These are phyloP conservation scores for Psittacula echo DNA, from an alignment of 2,797 vertebrate genomes.

Conservation along the genomic window DNA sequence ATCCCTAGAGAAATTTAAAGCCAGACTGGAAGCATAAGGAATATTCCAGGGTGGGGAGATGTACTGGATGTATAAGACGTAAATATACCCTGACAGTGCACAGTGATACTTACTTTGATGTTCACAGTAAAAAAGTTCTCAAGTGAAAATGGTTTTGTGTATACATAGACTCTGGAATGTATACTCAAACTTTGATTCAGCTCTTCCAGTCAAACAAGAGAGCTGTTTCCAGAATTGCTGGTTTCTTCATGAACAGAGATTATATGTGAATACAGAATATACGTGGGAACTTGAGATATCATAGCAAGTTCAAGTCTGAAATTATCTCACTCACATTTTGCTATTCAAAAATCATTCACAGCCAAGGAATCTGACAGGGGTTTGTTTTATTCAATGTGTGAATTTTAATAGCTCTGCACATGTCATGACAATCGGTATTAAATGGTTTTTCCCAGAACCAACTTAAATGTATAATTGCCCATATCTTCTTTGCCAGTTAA, in stretches of 20 bases:
- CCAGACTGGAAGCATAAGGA: background rate
- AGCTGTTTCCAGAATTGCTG: background rate
- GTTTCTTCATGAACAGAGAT: background rate
- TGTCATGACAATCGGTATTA: background rate
- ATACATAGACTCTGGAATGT: background rate
- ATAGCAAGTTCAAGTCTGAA: background rate
- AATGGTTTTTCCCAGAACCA: background rate
- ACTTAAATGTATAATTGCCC: background rate
- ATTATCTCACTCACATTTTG: background rate
- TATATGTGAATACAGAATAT: background rate
- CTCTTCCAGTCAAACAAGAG: background rate
- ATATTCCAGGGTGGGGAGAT: background rate
- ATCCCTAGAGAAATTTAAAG: background rate
- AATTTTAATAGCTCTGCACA: background rate
- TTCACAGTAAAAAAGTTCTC: background rate
- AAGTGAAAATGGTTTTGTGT: background rate
- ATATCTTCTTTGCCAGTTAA: background rate
- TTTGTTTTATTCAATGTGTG: background rate
- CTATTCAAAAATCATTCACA: background rate
- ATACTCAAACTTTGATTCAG: background rate
- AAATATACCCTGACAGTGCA: background rate
- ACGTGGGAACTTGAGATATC: background rate
- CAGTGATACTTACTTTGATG: background rate
- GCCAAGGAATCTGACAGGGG: background rate
- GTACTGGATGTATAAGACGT: background rate